Percentiles rank a stretch among this genome's conserved stretches.
Evolutionary conservation across 2,113 vertebrate genomes (phyloP).

Genomic region (Triplophysa dalaica): DNA sequence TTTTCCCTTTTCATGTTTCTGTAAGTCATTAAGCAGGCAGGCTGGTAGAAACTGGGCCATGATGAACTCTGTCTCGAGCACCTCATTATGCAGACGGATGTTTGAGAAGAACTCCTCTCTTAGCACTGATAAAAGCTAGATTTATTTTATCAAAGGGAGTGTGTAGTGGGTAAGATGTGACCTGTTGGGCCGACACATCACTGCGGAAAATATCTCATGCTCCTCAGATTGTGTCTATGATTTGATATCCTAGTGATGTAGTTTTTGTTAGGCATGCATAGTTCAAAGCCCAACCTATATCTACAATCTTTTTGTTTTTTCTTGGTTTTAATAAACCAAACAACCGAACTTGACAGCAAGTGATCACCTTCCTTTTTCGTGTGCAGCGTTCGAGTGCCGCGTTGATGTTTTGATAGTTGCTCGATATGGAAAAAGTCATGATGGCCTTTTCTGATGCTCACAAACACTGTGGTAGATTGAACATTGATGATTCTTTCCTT

Average conservation of each 20-base stretch:
- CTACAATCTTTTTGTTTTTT: too few relatives aligned
- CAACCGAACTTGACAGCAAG: too few relatives aligned
- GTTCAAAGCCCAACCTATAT: too few relatives aligned
- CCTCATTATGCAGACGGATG: constrained; percentile 47
- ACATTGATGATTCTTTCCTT: background rate
- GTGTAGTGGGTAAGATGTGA: background rate
- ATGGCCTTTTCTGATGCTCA: background rate
- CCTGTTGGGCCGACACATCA: background rate
- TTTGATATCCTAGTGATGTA: too few relatives aligned
- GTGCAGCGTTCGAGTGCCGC: too few relatives aligned
- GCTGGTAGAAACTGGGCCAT: constrained; percentile 38
- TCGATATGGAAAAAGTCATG: background rate
- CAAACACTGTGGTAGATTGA: background rate
- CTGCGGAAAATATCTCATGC: constrained; percentile 6
- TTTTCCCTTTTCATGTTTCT: constrained; percentile 32
- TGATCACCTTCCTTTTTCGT: too few relatives aligned
- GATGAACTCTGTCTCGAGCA: constrained; percentile 12
- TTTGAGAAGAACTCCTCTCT: constrained; percentile 30
- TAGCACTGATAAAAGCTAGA: constrained; percentile 27
- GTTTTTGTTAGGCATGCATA: too few relatives aligned
- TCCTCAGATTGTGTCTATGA: background rate
- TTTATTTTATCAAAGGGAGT: constrained; percentile 33
- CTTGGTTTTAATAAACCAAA: too few relatives aligned
- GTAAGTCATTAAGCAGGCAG: constrained; percentile 25
- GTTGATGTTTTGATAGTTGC: too few relatives aligned